Evolutionary conservation across 37 sponge, comb jelly and placozoan species (phyloP), one percentile per base, ranked within the genome.

Genomic region (Diacarnus erythraeanus): DNA sequence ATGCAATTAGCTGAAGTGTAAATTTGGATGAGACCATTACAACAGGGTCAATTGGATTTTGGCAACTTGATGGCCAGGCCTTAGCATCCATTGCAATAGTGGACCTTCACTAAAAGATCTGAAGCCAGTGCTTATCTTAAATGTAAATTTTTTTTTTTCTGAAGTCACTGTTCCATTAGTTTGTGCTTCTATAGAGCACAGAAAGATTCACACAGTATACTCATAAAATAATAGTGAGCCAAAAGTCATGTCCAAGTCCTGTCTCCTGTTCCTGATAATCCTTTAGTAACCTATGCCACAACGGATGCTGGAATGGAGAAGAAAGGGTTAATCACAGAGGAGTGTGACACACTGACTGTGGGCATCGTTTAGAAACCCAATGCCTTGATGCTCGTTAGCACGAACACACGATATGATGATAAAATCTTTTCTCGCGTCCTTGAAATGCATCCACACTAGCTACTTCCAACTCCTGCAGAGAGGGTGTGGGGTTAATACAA

Each of bases 391-490:
- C 69, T 97, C 98, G 75, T 97, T 97, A 39, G 95, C 83, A 5
- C 98, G 73, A 22, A 94, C 95, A 92, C 98, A 97, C 15, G 90
- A 86, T 37, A 97, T 86, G 38, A 97, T 94, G 66, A 97, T 97
- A 78, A 89, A 94, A 61, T 97, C 98, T 57, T n/a, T 97, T 97
- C 82, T 97, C 98, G 26, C 98, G 44, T 0, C 98, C 98, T 85
- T 97, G 98, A 74, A 97, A 97, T 33, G 98, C 98, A 81, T 97
- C 98, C 69, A 97, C 98, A 85, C 93, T 92, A 37, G 98, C 98
- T 40, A 97, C 98, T 38, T 97, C 97, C 42, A 97, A 58, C 64
- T 97, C 89, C 94, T 94, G 65, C 36, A 54, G 20, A n/a, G n/a
- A n/a, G n/a, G n/a, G n/a, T n/a, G n/a, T n/a, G n/a, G n/a, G n/a